A percentile compares a stretch with the other conserved stretches of the same genome.
phyloP scores from a whole-genome alignment of 1,140 invertebrate species.

The Bactericera cockerelli region DNA sequence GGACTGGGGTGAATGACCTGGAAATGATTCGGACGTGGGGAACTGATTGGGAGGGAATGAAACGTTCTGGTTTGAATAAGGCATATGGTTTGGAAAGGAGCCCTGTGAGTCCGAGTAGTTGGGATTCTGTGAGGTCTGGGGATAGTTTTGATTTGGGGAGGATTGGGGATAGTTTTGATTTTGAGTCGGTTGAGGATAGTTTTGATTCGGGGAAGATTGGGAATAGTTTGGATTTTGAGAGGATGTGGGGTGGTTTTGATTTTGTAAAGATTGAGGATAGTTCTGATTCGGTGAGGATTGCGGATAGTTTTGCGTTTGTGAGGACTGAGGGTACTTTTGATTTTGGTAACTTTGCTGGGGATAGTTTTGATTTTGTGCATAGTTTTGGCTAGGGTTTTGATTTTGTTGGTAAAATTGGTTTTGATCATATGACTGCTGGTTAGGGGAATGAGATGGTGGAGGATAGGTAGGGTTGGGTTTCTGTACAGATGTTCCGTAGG shows the following conservation, averaged over 20 bases:
- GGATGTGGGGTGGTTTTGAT: slow-evolving; percentile 17
- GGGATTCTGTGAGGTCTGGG: too few species aligned
- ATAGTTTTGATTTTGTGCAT: slow-evolving; percentile 20
- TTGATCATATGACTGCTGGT: slow-evolving; percentile 18
- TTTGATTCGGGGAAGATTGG: too few species aligned
- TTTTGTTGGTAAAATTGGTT: slow-evolving; percentile 18
- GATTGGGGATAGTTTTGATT: slow-evolving; percentile 15
- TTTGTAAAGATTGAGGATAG: slow-evolving; percentile 19
- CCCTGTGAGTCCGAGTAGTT: not conserved
- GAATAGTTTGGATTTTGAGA: too few species aligned
- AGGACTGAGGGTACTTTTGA: slow-evolving; percentile 17
- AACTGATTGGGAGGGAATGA: slow-evolving; percentile 5
- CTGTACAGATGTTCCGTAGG: not conserved
- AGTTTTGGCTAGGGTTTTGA: slow-evolving; percentile 15
- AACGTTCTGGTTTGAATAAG: not conserved
- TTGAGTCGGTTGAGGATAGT: slow-evolving; percentile 12
- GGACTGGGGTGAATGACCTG: not conserved
- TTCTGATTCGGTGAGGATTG: slow-evolving; percentile 12
- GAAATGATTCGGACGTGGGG: not conserved
- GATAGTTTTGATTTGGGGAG: not conserved
- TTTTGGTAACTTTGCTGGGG: slow-evolving; percentile 22
- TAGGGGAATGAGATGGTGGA: slow-evolving; percentile 17
- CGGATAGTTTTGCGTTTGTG: slow-evolving; percentile 18
- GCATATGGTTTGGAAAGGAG: not conserved
- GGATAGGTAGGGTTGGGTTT: slow-evolving; percentile 11